phyloP scores from a whole-genome alignment of 2,113 vertebrate species.

The Eulacestoma nigropectus region DNA sequence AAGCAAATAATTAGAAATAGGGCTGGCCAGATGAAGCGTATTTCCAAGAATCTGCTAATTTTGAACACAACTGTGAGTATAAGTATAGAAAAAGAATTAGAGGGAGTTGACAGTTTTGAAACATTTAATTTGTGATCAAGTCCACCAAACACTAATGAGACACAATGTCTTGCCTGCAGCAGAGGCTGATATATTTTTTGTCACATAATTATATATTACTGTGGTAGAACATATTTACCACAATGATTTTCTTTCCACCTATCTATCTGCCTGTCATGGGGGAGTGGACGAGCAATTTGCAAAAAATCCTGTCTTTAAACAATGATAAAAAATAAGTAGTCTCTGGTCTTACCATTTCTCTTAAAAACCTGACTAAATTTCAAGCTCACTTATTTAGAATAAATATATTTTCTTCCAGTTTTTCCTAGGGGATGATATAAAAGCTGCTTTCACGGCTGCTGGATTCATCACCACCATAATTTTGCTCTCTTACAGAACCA shows the following conservation, averaged over 20 bases:
- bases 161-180: background rate
- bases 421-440: background rate
- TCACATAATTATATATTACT: conserved; percentile 20
- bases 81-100: background rate
- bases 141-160: conserved; percentile 41
- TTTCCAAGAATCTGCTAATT: background rate
- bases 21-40: background rate
- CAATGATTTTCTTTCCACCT: background rate
- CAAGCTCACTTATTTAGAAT: background rate
- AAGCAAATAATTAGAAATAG: background rate
- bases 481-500: background rate
- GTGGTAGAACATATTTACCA: background rate
- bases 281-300: background rate
- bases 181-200: conserved; percentile 13
- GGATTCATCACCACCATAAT: background rate
- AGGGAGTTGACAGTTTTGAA: conserved; percentile 6
- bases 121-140: conserved; percentile 23
- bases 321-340: background rate
- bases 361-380: background rate
- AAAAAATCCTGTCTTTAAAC: background rate
- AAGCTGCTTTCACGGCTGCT: background rate
- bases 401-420: background rate
- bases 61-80: background rate
- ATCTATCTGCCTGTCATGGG: background rate
- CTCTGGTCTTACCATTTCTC: background rate